Base-by-base conservation (phyloP, 2,888 invertebrate genomes). In the Glaucopsyche alexis region DNA sequence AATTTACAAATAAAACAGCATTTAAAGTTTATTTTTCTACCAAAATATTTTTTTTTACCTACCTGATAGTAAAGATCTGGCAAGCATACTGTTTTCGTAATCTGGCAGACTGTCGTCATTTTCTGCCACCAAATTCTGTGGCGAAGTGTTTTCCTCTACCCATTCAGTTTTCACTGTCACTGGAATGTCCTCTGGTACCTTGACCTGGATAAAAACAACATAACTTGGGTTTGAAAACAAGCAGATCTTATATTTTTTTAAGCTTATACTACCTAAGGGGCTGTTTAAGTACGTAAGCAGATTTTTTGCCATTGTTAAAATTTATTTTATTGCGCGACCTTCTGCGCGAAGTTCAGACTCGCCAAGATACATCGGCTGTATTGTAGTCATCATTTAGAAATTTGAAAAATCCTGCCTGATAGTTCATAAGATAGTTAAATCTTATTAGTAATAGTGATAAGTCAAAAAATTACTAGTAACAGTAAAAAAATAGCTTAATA, bases 1-100 rank as follows among this genome's bases (percentile, higher is more conserved):
- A 19, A 47, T 29, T 69, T 47, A 16, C 9, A 13, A 69, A 49
- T 13, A 6, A 69, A 40, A 42, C 16, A 65, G n/a, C 29, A 64
- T 5, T 38, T 40, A 14, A 11, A 13, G 40, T 66, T 66, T 2
- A 0, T 66, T 42, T 16, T 2, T 16, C 8, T 40, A 42, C 4
- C n/a, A 40, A 40, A 14, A 40, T 55, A 11, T n/a, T n/a, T n/a
- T n/a, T n/a, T n/a, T n/a, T n/a, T n/a, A 29, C 69, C 45, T 73
- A 93, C 93, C 93, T 85, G 93, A 93, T 9, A 93, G 82, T 74
- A 93, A 82, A 72, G 93, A 93, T 77, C 93, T 87, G 80, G 93
- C 93, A 81, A 93, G 89, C 93, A 93, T 93, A 75, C 93, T 93
- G 79, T 93, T 93, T 80, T 93, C 93, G 78, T 93, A 93, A 84